These are phyloP conservation scores for Pipistrellus pygmaeus DNA, from an alignment of 2,797 vertebrate species.

Conservation along the genomic window DNA sequence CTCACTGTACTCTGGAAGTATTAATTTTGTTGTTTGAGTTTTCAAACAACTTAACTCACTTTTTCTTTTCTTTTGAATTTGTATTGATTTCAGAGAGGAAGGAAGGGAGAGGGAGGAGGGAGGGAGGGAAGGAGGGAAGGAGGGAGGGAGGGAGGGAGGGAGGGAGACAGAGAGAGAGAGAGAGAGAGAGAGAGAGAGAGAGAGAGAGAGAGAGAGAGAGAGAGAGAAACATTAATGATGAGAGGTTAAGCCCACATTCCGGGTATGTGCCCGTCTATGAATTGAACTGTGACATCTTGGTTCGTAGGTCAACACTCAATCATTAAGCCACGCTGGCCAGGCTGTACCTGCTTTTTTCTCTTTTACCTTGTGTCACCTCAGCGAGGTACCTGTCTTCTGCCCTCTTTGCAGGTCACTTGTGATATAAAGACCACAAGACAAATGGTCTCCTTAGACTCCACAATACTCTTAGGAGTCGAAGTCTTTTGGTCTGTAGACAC, in stretches of 20 bases:
- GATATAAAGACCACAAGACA: background rate
- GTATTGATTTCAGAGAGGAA: too few relatives aligned
- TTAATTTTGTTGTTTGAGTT: background rate
- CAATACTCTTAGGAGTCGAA: background rate
- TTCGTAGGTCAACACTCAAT: background rate
- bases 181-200: too few relatives aligned
- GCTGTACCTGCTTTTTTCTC: background rate
- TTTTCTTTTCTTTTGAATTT: background rate
- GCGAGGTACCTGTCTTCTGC: background rate
- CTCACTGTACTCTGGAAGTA: background rate
- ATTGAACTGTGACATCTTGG: background rate
- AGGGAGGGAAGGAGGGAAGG: too few relatives aligned
- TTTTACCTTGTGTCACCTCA: constrained; percentile 6
- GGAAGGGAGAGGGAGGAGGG: too few relatives aligned
- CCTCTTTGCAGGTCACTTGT: background rate
- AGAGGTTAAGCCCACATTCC: background rate
- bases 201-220: background rate
- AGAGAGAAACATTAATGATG: background rate
- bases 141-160: too few relatives aligned
- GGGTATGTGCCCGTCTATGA: too few relatives aligned
- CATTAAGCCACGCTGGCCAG: background rate
- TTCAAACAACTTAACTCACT: background rate
- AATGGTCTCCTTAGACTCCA: background rate
- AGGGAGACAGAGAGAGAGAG: too few relatives aligned
- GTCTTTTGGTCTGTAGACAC: background rate